Percentiles rank a stretch among this genome's conserved stretches.
phyloP scores from a whole-genome alignment of 2,113 vertebrate species.

The Penelope pileata region DNA sequence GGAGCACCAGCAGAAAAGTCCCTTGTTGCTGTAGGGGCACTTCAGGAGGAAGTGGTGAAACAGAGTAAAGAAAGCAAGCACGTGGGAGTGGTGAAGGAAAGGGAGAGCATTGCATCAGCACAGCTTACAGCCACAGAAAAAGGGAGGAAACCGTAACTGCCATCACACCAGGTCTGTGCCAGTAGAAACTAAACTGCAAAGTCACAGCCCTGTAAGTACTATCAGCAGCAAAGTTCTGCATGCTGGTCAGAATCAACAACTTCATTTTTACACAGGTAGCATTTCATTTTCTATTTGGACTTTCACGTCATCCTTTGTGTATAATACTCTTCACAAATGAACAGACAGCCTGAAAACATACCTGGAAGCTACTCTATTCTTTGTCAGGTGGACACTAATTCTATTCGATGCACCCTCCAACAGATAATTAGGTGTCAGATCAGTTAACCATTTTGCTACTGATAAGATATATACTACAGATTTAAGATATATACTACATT shows the following conservation, averaged over 20 bases:
- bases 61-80: fast-evolving
- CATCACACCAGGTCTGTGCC: not conserved
- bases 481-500: not conserved
- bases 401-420: not conserved
- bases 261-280: not conserved
- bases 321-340: not conserved
- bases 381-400: not conserved
- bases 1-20: not conserved
- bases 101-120: conserved; percentile 3
- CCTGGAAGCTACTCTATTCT: not conserved
- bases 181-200: conserved; percentile 14
- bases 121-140: not conserved
- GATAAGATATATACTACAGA: not conserved
- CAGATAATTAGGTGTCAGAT: not conserved
- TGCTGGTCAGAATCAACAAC: not conserved
- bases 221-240: not conserved
- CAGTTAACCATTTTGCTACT: not conserved
- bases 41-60: not conserved
- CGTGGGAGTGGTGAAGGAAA: not conserved
- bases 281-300: not conserved
- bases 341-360: not conserved
- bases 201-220: not conserved
- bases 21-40: not conserved
- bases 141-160: not conserved
- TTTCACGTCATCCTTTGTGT: not conserved